These are phyloP conservation scores for Semibalanus balanoides DNA, from an alignment of 1,140 invertebrate genomes.

Conservation along the genomic window DNA sequence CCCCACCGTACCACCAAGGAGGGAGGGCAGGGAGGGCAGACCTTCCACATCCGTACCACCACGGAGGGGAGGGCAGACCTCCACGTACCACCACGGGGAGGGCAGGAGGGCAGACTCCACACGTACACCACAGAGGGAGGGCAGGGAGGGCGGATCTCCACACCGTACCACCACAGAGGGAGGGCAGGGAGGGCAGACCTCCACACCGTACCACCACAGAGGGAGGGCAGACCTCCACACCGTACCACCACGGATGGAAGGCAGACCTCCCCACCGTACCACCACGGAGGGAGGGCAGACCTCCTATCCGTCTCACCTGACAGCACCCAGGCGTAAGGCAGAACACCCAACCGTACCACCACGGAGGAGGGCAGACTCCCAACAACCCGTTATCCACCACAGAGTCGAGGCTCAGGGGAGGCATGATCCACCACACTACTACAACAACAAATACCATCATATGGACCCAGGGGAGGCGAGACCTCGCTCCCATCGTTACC, in stretches of 20 bases:
- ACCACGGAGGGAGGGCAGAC: background rate
- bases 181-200: background rate
- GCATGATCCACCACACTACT: no score
- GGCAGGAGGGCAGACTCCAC: background rate
- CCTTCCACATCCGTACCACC: background rate
- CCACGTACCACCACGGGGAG: background rate
- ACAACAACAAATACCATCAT: no score
- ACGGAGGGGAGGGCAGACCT: background rate
- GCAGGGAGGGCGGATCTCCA: background rate
- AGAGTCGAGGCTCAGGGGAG: no score
- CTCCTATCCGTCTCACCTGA: background rate
- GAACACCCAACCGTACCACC: background rate
- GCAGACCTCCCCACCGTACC: background rate
- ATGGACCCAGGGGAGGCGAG: no score
- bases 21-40: background rate
- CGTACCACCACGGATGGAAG: background rate
- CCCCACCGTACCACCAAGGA: background rate
- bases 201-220: background rate
- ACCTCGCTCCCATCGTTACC: no score
- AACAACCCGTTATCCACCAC: no score
- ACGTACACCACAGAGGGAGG: background rate
- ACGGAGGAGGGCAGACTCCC: no score
- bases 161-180: background rate
- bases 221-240: background rate
- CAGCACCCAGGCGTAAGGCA: no score